Conservation (phyloP, 2,888 invertebrate species). For the Dimorphilus gyrociliatus region DNA sequence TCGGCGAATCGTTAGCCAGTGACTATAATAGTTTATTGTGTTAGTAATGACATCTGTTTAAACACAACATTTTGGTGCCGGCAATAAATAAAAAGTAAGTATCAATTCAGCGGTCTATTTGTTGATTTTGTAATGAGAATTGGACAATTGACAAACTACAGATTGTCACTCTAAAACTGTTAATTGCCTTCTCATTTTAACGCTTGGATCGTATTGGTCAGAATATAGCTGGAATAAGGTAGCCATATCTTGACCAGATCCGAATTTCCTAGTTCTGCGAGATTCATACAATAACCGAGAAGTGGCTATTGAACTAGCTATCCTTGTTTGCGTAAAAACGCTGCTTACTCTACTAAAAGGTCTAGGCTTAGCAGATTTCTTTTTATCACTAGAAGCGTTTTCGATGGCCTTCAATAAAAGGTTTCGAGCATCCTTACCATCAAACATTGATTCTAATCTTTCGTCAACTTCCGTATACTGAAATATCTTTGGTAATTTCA, state of each 20-base stretch:
- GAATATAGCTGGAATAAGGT: slow-evolving; percentile 24
- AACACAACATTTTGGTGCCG: too few species aligned
- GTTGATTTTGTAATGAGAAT: too few species aligned
- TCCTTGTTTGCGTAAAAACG: slow-evolving; percentile 14
- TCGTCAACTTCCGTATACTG: slow-evolving; percentile 4
- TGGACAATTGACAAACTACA: too few species aligned
- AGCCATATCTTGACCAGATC: slow-evolving; percentile 14
- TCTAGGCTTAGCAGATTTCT: not conserved
- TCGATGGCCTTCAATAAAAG: slow-evolving; percentile 6
- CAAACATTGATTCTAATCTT: slow-evolving; percentile 6
- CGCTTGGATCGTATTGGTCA: slow-evolving; percentile 22
- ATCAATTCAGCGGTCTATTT: too few species aligned
- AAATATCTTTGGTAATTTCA: slow-evolving; percentile 13
- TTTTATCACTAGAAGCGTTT: slow-evolving; percentile 2
- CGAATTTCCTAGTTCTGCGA: slow-evolving; percentile 10
- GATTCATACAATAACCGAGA: slow-evolving; percentile 19
- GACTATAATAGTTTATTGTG: too few species aligned
- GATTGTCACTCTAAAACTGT: too few species aligned
- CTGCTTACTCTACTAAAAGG: slow-evolving; percentile 4
- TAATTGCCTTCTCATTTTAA: too few species aligned
- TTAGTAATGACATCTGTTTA: too few species aligned
- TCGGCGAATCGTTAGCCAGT: too few species aligned
- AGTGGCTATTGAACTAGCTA: slow-evolving; percentile 15
- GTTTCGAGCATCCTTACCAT: slow-evolving; percentile 6
- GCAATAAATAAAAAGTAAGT: too few species aligned